Evolutionary conservation across 2,113 vertebrate genomes (phyloP).

Genomic region (Scomber japonicus): DNA sequence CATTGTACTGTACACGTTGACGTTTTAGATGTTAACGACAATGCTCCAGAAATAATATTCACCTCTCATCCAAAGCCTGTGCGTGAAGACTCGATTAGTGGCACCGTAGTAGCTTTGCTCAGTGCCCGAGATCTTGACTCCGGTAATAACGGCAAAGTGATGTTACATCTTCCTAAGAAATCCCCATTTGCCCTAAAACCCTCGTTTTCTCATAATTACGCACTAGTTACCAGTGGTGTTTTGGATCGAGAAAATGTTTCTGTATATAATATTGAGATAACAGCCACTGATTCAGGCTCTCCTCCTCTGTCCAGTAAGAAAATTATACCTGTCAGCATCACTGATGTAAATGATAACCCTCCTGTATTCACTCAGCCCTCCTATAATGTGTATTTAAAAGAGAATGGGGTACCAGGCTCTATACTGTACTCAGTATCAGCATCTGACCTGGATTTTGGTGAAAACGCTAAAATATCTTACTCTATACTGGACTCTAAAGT

Average conservation of each 20-base stretch:
- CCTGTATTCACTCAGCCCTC: constrained; percentile 82
- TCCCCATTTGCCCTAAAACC: constrained; percentile 5
- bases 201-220: constrained; percentile 74
- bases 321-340: constrained; percentile 79
- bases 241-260: constrained; percentile 66
- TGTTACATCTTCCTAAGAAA: background rate
- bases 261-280: constrained; percentile 69
- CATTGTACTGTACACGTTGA: constrained; percentile 76
- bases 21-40: constrained; percentile 82
- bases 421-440: constrained; percentile 80
- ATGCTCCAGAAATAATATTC: constrained; percentile 76
- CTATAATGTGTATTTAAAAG: constrained; percentile 72
- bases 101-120: constrained; percentile 80
- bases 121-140: constrained; percentile 58
- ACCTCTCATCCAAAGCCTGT: constrained; percentile 71
- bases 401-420: constrained; percentile 63
- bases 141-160: background rate
- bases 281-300: constrained; percentile 85
- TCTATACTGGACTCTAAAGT: constrained; percentile 84
- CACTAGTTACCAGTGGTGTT: constrained; percentile 54
- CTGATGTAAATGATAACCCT: constrained; percentile 87
- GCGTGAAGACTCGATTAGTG: constrained; percentile 63
- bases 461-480: constrained; percentile 87
- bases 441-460: constrained; percentile 83
- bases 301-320: constrained; percentile 83